A percentile compares a stretch with the other conserved stretches of the same genome.
These are phyloP conservation scores for Cyprinodon diabolis DNA, from an alignment of 2,797 vertebrate species.

Conservation along the genomic window DNA sequence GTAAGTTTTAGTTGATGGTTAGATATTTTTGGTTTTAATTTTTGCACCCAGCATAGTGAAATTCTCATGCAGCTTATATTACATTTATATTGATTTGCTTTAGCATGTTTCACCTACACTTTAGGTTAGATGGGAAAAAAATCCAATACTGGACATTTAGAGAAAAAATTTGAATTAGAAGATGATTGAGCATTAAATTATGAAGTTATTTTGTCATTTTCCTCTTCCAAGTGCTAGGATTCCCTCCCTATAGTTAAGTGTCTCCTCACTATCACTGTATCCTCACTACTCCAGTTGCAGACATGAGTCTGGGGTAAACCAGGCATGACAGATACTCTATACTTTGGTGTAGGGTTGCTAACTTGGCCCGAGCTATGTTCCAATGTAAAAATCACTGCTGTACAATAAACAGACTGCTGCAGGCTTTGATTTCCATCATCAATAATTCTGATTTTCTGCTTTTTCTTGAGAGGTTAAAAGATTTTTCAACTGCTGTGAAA, in stretches of 20 bases:
- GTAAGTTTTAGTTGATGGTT: not conserved
- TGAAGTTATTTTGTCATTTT: constrained; percentile 23
- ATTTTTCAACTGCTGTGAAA: not conserved
- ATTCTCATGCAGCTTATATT: constrained; percentile 20
- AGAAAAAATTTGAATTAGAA: constrained; percentile 12
- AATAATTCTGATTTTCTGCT: not conserved
- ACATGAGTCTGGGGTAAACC: constrained; percentile 70
- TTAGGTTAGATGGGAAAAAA: not conserved
- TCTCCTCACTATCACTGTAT: constrained; percentile 52
- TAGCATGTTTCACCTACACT: not conserved
- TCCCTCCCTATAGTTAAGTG: constrained; percentile 38
- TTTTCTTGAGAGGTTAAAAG: constrained; percentile 2
- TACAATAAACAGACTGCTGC: constrained; percentile 28
- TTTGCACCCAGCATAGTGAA: not conserved
- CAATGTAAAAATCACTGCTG: constrained; percentile 67
- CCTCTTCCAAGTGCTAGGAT: constrained; percentile 13
- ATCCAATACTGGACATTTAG: not conserved
- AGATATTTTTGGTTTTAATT: not conserved
- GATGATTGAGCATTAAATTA: constrained; percentile 19
- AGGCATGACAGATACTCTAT: constrained; percentile 64
- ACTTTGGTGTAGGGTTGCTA: constrained; percentile 54
- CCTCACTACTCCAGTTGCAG: constrained; percentile 64
- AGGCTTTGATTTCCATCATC: constrained; percentile 59
- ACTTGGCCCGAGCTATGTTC: constrained; percentile 55
- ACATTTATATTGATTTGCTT: not conserved